Percentiles rank a stretch among this genome's conserved stretches.
Evolutionary conservation across 2,888 invertebrate genomes (phyloP).

Genomic region (Plusia festucae): DNA sequence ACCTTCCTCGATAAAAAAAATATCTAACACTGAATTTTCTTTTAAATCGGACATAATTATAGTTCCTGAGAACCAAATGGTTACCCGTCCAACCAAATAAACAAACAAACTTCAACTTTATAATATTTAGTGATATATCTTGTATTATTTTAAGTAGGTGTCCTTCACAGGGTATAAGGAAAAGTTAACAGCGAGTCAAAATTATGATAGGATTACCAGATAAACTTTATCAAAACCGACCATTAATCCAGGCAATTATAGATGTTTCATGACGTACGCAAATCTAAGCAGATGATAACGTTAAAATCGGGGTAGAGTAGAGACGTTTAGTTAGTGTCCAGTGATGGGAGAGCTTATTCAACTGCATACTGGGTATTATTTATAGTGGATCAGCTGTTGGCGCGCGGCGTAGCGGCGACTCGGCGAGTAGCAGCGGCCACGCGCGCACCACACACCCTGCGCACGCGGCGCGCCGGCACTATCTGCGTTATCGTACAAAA

Average conservation of each 20-base stretch:
- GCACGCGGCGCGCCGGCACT: conserved; percentile 56
- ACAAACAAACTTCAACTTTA: too few relatives aligned
- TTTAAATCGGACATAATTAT: too few relatives aligned
- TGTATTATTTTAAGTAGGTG: not conserved
- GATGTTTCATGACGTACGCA: not conserved
- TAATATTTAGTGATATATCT: too few relatives aligned
- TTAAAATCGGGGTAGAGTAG: conserved; percentile 21
- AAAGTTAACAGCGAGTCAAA: not conserved
- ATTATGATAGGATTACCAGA: conserved; percentile 33
- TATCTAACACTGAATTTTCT: too few relatives aligned
- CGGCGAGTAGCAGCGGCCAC: conserved; percentile 49
- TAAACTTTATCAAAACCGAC: conserved; percentile 31
- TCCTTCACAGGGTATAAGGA: not conserved
- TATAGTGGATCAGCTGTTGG: conserved; percentile 87
- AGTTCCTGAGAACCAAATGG: too few relatives aligned
- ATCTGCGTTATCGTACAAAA: conserved; percentile 66
- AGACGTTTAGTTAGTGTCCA: conserved; percentile 16
- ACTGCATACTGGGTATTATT: conserved; percentile 85
- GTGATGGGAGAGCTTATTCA: conserved; percentile 37
- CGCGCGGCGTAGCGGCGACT: conserved; percentile 48
- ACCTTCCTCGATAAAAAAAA: too few relatives aligned
- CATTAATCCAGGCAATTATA: conserved; percentile 36
- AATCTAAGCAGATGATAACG: not conserved
- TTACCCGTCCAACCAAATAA: too few relatives aligned
- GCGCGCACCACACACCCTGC: conserved; percentile 52